Evolutionary conservation across 2,888 invertebrate genomes (phyloP).

Genomic region (Luperina nickerlii): DNA sequence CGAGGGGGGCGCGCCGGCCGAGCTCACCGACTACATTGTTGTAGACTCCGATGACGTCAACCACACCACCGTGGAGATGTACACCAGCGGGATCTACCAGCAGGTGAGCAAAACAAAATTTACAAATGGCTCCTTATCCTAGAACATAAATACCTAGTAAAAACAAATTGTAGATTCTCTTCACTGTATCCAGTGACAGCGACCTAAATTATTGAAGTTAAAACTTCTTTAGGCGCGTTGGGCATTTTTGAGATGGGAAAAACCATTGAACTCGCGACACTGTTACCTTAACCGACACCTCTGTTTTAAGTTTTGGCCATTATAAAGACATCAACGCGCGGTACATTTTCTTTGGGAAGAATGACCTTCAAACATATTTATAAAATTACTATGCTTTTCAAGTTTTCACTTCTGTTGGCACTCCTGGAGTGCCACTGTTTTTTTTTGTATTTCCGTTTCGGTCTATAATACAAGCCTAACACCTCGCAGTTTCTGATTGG

Average conservation of each 20-base stretch:
- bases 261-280: too few species aligned
- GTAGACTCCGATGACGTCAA: conserved; percentile 84
- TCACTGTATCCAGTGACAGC: neutral
- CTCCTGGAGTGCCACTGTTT: too few species aligned
- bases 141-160: neutral
- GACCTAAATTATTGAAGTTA: neutral
- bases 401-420: too few species aligned
- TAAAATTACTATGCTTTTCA: too few species aligned
- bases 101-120: conserved; percentile 72
- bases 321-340: too few species aligned
- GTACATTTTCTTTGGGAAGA: too few species aligned
- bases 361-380: too few species aligned
- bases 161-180: neutral
- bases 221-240: too few species aligned
- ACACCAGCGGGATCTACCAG: conserved; percentile 83
- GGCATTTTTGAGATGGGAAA: too few species aligned
- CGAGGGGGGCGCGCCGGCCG: conserved; percentile 50
- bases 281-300: too few species aligned
- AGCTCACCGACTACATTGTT: conserved; percentile 83
- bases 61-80: conserved; percentile 83
- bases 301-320: too few species aligned
- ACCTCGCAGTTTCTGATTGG: neutral
- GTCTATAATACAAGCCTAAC: neutral
- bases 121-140: neutral
- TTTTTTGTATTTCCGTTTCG: too few species aligned